phyloP scores from a whole-genome alignment of 1,140 invertebrate species.

The Aphelenchoides fujianensis region DNA sequence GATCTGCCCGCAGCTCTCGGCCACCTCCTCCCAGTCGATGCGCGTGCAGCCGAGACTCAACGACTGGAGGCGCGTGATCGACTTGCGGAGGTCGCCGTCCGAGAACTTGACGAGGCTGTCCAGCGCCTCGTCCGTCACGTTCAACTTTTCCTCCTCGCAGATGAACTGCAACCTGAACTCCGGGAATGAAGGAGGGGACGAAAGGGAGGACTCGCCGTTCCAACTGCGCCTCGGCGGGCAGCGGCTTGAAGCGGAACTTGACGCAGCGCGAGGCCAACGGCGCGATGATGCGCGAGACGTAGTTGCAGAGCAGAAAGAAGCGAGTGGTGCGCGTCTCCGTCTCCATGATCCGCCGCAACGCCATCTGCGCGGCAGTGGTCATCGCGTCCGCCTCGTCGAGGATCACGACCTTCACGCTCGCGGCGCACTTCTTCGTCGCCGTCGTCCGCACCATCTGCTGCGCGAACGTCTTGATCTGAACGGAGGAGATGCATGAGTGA shows the following conservation, averaged over 20 bases:
- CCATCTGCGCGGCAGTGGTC: slow-evolving; percentile 76
- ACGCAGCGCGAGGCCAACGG: slow-evolving; percentile 95
- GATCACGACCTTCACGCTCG: slow-evolving; percentile 89
- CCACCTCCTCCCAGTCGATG: slow-evolving; percentile 71
- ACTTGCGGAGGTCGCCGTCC: slow-evolving; percentile 78
- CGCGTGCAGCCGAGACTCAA: slow-evolving; percentile 61
- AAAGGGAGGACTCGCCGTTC: slow-evolving; percentile 40
- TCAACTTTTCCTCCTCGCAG: slow-evolving; percentile 76
- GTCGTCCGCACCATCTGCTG: slow-evolving; percentile 28
- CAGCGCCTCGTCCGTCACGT: slow-evolving; percentile 72
- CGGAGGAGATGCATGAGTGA: not conserved
- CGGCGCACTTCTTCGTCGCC: slow-evolving; percentile 78
- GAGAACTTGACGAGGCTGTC: slow-evolving; percentile 78
- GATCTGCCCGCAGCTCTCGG: slow-evolving; percentile 74
- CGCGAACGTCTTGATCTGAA: slow-evolving; percentile 60
- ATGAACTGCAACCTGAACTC: slow-evolving; percentile 73
- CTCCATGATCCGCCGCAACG: slow-evolving; percentile 93
- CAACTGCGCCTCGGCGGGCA: slow-evolving; percentile 65
- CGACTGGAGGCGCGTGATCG: slow-evolving; percentile 51
- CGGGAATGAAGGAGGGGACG: slow-evolving; percentile 46
- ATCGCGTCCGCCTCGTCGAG: slow-evolving; percentile 98
- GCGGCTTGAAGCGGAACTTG: slow-evolving; percentile 93
- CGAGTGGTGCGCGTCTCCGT: slow-evolving; percentile 87
- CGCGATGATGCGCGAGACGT: slow-evolving; percentile 91
- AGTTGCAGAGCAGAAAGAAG: slow-evolving; percentile 98